These are phyloP conservation scores for Ganaspis sp. DNA, from an alignment of 1,140 invertebrate genomes.

Conservation along the genomic window DNA sequence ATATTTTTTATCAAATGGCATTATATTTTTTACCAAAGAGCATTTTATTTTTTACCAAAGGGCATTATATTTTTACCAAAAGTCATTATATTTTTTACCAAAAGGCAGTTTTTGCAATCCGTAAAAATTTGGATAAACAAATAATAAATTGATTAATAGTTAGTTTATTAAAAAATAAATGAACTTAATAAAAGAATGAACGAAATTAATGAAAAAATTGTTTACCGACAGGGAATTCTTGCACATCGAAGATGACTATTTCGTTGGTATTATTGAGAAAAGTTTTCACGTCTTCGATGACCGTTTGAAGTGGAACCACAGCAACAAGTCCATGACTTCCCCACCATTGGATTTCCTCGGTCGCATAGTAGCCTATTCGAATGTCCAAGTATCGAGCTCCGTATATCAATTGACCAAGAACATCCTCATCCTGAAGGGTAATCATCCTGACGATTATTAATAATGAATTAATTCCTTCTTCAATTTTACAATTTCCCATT, in stretches of 20 bases:
- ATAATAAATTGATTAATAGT: no score
- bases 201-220: conserved; percentile 35
- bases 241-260: conserved; percentile 81
- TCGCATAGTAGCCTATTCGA: conserved; percentile 76
- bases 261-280: conserved; percentile 80
- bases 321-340: conserved; percentile 78
- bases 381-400: conserved; percentile 80
- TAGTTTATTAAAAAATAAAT: no score
- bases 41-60: no score
- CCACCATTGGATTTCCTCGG: conserved; percentile 73
- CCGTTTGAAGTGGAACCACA: conserved; percentile 72
- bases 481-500: neutral
- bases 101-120: no score
- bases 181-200: conserved; percentile 26
- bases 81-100: no score
- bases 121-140: no score
- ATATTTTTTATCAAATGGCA: no score
- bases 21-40: no score
- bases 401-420: conserved; percentile 78
- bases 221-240: conserved; percentile 79
- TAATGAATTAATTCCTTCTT: conserved; percentile 7
- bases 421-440: conserved; percentile 77
- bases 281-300: conserved; percentile 76
- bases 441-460: conserved; percentile 31
- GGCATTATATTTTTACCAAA: no score